Evolutionary conservation across 2,888 invertebrate genomes (phyloP), one percentile per base, ranked within the genome.

Genomic region (Thelaira solivaga): DNA sequence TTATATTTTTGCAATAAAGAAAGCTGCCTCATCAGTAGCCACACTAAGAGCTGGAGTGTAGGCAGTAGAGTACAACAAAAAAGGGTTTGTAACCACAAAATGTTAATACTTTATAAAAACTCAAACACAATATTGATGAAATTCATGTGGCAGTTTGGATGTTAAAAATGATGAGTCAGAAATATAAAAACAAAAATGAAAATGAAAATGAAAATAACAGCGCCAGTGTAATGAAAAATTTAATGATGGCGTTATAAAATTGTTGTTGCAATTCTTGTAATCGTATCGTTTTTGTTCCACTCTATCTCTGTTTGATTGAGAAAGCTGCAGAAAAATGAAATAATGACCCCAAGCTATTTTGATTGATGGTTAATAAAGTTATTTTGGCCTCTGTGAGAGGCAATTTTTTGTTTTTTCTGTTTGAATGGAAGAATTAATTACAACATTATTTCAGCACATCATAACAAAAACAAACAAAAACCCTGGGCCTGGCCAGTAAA

Each of bases 301-400:
- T 4, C 36, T 34, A 11, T 36, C 4, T 26, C 6, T 31, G 29
- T n/a, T n/a, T n/a, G n/a, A n/a, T n/a, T n/a, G n/a, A n/a, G n/a
- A n/a, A n/a, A n/a, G n/a, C n/a, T n/a, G 76, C 53, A 78, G 74
- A 80, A 81, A 76, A 80, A 47, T 64, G 45, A 69, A 67, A 61
- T n/a, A n/a, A n/a, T 72, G 61, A 45, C 73, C 69, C 24, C 81
- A 41, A 55, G 74, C 20, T 39, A 57, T 82, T 85, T 84, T 86
- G 85, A 86, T 86, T 83, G 86, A 86, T 86, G 84, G 83, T 83
- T 86, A 84, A 76, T 72, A 76, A 55, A 84, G 82, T 83, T 84
- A 59, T 53, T 75, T 61, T 65, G 55, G 36, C 31, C 29, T 26
- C 1, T 57, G 43, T n/a, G 39, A 41, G 4, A 13, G n/a, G n/a